phyloP scores from a whole-genome alignment of 2,113 vertebrate species.

The Tragelaphus strepsiceros region DNA sequence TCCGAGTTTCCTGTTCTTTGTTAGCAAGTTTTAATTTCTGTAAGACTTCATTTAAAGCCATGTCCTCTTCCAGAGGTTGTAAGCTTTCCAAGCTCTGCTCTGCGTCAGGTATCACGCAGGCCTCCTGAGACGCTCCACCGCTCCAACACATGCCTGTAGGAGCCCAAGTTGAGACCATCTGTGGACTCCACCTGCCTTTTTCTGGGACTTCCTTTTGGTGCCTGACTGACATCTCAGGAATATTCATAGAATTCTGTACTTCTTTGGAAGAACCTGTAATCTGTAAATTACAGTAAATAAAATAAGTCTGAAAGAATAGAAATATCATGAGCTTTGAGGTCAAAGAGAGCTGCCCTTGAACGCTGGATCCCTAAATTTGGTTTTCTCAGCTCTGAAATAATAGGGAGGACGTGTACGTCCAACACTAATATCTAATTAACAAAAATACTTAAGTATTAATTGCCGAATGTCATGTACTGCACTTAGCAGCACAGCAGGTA shows the following conservation, averaged over 20 bases:
- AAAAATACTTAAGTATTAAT: neutral
- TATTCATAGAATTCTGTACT: neutral
- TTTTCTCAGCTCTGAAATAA: neutral
- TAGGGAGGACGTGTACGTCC: neutral
- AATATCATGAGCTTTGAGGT: neutral
- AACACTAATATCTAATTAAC: neutral
- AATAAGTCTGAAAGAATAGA: conserved; percentile 20
- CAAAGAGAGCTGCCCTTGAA: neutral
- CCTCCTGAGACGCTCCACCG: neutral
- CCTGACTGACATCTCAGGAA: neutral
- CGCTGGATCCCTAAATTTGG: neutral
- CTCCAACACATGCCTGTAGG: neutral
- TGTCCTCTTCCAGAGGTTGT: conserved; percentile 7
- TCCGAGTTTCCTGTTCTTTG: conserved; percentile 42
- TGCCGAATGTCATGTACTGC: neutral
- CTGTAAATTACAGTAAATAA: conserved; percentile 45
- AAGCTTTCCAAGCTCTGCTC: conserved; percentile 1
- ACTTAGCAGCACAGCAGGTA: neutral
- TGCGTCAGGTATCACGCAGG: neutral
- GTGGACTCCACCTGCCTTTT: neutral
- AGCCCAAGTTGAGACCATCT: neutral
- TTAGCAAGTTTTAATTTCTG: conserved; percentile 35
- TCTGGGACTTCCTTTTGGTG: neutral
- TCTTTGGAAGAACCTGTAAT: neutral
- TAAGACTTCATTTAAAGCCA: conserved; percentile 46